phyloP scores from a whole-genome alignment of 2,113 vertebrate genomes.

The Pogona vitticeps region DNA sequence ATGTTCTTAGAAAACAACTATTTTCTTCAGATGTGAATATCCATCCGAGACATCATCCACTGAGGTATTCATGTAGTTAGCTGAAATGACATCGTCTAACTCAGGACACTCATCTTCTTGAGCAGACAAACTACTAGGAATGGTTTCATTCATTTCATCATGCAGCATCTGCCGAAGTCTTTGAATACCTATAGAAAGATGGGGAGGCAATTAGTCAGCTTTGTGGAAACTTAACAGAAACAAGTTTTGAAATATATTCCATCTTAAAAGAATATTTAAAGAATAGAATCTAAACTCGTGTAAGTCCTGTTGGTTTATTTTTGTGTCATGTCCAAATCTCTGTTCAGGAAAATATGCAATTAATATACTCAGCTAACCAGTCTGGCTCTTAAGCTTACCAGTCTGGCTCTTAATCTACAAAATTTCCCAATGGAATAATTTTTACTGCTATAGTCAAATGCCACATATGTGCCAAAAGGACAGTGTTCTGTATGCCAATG shows the following conservation, averaged over 20 bases:
- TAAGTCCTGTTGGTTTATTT: no score
- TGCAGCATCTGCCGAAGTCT: slow-evolving; percentile 31
- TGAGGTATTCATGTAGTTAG: slow-evolving; percentile 1
- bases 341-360: not conserved
- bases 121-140: not conserved
- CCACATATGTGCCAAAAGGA: not conserved
- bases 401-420: not conserved
- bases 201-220: not conserved
- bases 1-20: slow-evolving; percentile 23
- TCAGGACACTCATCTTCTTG: slow-evolving; percentile 6
- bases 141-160: not conserved
- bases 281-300: no score
- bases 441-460: not conserved
- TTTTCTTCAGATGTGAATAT: slow-evolving; percentile 37
- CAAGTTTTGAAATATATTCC: not conserved
- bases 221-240: not conserved
- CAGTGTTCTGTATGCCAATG: not conserved
- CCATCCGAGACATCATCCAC: slow-evolving; percentile 23
- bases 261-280: no score
- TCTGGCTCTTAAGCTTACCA: not conserved
- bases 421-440: not conserved
- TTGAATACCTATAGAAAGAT: slow-evolving; percentile 35
- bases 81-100: not conserved
- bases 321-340: no score
- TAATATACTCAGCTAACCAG: not conserved